These are phyloP conservation scores for Labeo calbasu DNA, from an alignment of 2,797 vertebrate genomes.

Conservation along the genomic window DNA sequence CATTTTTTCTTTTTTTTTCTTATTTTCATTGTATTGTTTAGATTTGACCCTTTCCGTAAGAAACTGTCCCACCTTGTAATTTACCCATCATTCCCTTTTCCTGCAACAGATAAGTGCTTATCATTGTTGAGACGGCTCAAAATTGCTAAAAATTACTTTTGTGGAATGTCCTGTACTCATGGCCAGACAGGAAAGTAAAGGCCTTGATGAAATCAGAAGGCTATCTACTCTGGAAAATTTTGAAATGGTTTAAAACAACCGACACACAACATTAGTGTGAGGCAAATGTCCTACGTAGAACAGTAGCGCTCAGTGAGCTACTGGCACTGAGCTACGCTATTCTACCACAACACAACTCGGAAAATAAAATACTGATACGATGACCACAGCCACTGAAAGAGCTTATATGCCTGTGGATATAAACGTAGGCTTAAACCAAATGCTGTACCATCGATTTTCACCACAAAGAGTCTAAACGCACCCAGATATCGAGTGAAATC, in stretches of 20 bases:
- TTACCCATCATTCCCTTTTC: conserved; percentile 59
- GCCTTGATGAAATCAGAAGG: neutral
- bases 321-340: too few relatives aligned
- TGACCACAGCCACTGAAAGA: too few relatives aligned
- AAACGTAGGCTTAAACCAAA: too few relatives aligned
- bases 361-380: too few relatives aligned
- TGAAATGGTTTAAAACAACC: conserved; percentile 1
- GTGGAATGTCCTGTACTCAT: conserved; percentile 29
- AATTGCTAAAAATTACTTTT: conserved; percentile 62
- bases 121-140: conserved; percentile 58
- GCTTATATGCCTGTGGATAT: too few relatives aligned
- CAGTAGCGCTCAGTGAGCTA: too few relatives aligned
- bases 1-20: conserved; percentile 14
- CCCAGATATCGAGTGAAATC: too few relatives aligned
- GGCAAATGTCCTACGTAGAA: neutral
- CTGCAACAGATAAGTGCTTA: conserved; percentile 65
- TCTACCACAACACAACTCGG: too few relatives aligned
- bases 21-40: conserved; percentile 30
- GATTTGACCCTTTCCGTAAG: conserved; percentile 45
- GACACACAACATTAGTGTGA: neutral
- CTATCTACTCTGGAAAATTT: neutral
- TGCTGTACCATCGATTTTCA: too few relatives aligned
- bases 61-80: conserved; percentile 46
- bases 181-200: neutral
- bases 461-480: too few relatives aligned